Evolutionary conservation across 1,140 invertebrate species (phyloP), one percentile per base, ranked within the genome.

Genomic region (Drosophila chauvacae): DNA sequence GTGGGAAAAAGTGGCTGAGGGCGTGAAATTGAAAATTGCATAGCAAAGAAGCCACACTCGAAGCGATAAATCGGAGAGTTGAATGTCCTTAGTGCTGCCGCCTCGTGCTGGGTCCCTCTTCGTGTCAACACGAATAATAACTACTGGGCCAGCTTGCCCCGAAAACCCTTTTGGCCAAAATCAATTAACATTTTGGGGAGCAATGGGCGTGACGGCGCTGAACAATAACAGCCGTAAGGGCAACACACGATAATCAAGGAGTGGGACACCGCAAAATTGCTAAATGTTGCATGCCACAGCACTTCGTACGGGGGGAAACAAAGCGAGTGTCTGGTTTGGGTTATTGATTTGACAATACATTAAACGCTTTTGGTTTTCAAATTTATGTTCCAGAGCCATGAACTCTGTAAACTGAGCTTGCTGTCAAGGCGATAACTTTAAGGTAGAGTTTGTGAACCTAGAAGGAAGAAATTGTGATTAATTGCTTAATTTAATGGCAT

Each of bases 161-260:
- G 48, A 60, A 33, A 33, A 62, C n/a, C 30, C 48, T 30, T 45
- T 64, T 23, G 65, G 57, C 64, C 55, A 51, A 88, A 83, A 76
- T 82, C 71, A 80, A 87, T 86, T 86, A 82, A 50, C 79, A 79
- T 86, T 83, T 51, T 83, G 80, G 71, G 64, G 28, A 33, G 16
- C 42, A 50, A 16, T 61, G 57, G 74, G 84, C 76, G 76, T 88
- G 57, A 14, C 72, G 60, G 13, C 57, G 42, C 18, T 45, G 16
- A 65, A 73, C 57, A 77, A 84, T 59, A 77, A 73, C 80, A 70
- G 50, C 61, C 50, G 18, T n/a, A 53, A 42, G 37, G 20, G 77
- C 53, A 56, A 39, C 53, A 65, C 28, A 47, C 56, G 20, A 63
- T 47, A 42, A 80, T 48, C 50, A 73, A 59, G 60, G 45, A 65